Evolutionary conservation across 2,797 vertebrate genomes (phyloP), one percentile per base, ranked within the genome.

Genomic region (Hemibagrus guttatus): DNA sequence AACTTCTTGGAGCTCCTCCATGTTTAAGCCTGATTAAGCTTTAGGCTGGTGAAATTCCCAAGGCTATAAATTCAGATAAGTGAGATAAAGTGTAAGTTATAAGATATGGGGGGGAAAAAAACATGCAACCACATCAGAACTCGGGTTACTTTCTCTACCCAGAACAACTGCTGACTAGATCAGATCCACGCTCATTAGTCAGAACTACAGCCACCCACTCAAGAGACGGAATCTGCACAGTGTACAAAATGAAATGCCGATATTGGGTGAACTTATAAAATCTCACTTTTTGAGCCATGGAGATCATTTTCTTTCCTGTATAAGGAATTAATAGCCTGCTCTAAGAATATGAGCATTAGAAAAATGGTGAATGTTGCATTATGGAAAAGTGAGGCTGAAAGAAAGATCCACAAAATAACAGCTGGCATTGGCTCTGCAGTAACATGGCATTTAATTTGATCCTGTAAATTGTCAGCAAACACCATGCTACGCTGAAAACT

Each of bases 201-300:
- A 61, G 80, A 86, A 64, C 68, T 54, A 52, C 68, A 35, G 64
- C 58, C 63, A 59, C 76, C 31, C 49, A 68, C 52, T 16, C 74
- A 69, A 19, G 54, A 71, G 66, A 86, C 31, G 0, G 26, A 61
- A 84, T 74, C 42, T 54, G 58, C 69, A n/a, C 78, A 17, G 39
- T 52, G 85, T 72, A 81, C 56, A 81, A 86, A 86, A 86, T 42
- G 46, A 42, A 81, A n/a, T 61, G 66, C 11, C 39, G n/a, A 31
- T 61, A 72, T 86, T 13, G 8, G 35, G 49, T 39, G 26, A 26
- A 31, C 21, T 31, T 35, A 28, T 42, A 75, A 63, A 75, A 31
- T 76, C 71, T 23, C 12, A 52, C 46, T 75, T 83, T 78, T 78
- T 31, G 19, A 52, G 56, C 21, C 21, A 59, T 3, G 11, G 31